A percentile compares a stretch with the other conserved stretches of the same genome.
These are phyloP conservation scores for Lipophrys pholis DNA, from an alignment of 2,113 vertebrate genomes.

Conservation along the genomic window DNA sequence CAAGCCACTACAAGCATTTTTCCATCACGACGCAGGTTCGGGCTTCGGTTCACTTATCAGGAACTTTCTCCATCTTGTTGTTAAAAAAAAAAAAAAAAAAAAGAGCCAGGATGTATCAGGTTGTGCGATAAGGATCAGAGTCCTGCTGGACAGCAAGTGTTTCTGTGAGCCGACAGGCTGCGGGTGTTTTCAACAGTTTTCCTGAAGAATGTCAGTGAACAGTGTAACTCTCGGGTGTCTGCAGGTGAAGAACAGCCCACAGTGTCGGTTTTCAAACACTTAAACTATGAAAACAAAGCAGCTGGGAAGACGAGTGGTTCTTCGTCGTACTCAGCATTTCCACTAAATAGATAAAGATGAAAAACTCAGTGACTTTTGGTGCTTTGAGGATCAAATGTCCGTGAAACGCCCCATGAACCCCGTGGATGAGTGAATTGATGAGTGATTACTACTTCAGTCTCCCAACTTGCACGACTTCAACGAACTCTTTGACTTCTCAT, in stretches of 20 bases:
- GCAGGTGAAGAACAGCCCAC: slow-evolving; percentile 5
- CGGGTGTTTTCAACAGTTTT: slow-evolving; percentile 7
- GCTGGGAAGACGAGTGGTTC: slow-evolving; percentile 7
- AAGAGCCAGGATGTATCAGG: slow-evolving; percentile 12
- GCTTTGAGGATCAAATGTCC: too few relatives aligned
- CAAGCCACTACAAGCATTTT: slow-evolving; percentile 18
- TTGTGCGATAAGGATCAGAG: slow-evolving; percentile 32
- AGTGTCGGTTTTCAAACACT: not conserved
- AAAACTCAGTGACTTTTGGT: too few relatives aligned
- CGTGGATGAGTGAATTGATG: too few relatives aligned
- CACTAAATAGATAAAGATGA: not conserved
- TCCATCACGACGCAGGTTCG: slow-evolving; percentile 19
- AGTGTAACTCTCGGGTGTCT: slow-evolving; percentile 16
- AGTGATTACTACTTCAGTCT: too few relatives aligned
- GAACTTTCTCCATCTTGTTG: slow-evolving; percentile 29
- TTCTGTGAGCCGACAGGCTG: slow-evolving; percentile 9
- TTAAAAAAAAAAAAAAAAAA: not conserved
- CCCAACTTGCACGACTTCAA: too few relatives aligned
- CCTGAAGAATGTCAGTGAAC: slow-evolving; percentile 28
- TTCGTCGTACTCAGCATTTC: slow-evolving; percentile 10
- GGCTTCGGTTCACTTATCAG: slow-evolving; percentile 26
- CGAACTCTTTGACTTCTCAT: too few relatives aligned
- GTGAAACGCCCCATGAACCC: too few relatives aligned
- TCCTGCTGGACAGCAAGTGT: slow-evolving; percentile 41
- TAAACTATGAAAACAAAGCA: slow-evolving; percentile 14